Evolutionary conservation across 2,888 invertebrate genomes (phyloP).

Genomic region (Nomada fabriciana): DNA sequence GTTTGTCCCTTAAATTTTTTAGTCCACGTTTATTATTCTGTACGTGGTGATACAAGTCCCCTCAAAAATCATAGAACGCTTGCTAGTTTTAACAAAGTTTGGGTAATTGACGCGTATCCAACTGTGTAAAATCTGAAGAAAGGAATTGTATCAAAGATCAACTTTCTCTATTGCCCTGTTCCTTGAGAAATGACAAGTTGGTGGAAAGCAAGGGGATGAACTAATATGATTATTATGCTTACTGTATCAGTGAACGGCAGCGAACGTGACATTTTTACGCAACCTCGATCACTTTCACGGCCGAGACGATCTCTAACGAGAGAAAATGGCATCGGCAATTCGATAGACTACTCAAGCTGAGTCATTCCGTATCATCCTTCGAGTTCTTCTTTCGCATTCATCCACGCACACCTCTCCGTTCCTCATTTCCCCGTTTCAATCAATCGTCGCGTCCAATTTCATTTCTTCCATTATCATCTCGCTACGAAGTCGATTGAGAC

Average conservation of each 20-base stretch:
- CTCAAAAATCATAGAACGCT: too few relatives aligned
- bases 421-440: slow-evolving; percentile 66
- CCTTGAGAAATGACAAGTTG: too few relatives aligned
- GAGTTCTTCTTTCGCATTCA: slow-evolving; percentile 68
- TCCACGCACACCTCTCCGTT: slow-evolving; percentile 53
- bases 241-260: background rate
- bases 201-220: background rate
- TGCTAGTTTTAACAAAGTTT: too few relatives aligned
- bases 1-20: too few relatives aligned
- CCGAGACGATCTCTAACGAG: slow-evolving; percentile 27
- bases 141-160: too few relatives aligned
- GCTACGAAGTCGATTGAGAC: slow-evolving; percentile 59
- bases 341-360: slow-evolving; percentile 63
- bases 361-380: slow-evolving; percentile 72
- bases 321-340: slow-evolving; percentile 61
- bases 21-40: too few relatives aligned
- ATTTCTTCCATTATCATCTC: slow-evolving; percentile 67
- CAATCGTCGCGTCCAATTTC: slow-evolving; percentile 64
- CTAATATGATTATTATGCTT: background rate
- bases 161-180: too few relatives aligned
- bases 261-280: slow-evolving; percentile 1
- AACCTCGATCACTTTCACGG: slow-evolving; percentile 43
- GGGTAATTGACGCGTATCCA: too few relatives aligned
- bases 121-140: too few relatives aligned
- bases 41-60: too few relatives aligned